These are phyloP conservation scores for Tipula helvola DNA, from an alignment of 2,888 invertebrate species.

Conservation along the genomic window DNA sequence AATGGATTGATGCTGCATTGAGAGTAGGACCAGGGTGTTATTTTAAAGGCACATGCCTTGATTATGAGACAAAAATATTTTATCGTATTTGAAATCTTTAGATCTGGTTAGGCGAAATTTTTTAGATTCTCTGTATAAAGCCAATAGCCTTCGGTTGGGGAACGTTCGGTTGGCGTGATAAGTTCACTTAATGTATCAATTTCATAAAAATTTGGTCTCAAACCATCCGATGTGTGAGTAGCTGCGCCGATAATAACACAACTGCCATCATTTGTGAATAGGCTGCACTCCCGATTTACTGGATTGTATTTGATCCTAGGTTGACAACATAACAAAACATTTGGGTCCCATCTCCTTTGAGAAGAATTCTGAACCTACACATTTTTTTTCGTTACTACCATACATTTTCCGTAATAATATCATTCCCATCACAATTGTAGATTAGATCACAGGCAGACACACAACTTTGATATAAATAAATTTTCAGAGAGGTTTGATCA, in stretches of 20 bases:
- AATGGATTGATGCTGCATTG: slow-evolving; percentile 91
- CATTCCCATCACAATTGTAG: slow-evolving; percentile 44
- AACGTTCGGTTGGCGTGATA: slow-evolving; percentile 71
- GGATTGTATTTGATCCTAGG: slow-evolving; percentile 58
- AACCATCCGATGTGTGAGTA: slow-evolving; percentile 69
- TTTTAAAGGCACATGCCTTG: slow-evolving; percentile 90
- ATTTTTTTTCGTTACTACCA: slow-evolving; percentile 45
- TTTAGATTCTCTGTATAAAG: slow-evolving; percentile 76
- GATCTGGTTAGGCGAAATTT: slow-evolving; percentile 66
- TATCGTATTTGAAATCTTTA: slow-evolving; percentile 74
- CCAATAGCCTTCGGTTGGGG: slow-evolving; percentile 79
- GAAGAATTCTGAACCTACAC: neutral
- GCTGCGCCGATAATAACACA: slow-evolving; percentile 84
- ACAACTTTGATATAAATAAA: slow-evolving; percentile 77
- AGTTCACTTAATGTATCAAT: slow-evolving; percentile 87
- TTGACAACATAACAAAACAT: slow-evolving; percentile 45
- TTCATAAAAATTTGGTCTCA: slow-evolving; percentile 70
- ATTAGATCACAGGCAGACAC: slow-evolving; percentile 61
- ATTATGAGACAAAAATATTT: slow-evolving; percentile 88
- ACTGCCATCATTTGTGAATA: slow-evolving; percentile 83
- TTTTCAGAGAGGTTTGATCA: slow-evolving; percentile 82
- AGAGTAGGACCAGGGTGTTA: slow-evolving; percentile 81
- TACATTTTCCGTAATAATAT: slow-evolving; percentile 49
- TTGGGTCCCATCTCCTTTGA: neutral
- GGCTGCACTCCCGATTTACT: slow-evolving; percentile 89